phyloP scores from a whole-genome alignment of 2,888 invertebrate genomes.

The Steinernema hermaphroditum region DNA sequence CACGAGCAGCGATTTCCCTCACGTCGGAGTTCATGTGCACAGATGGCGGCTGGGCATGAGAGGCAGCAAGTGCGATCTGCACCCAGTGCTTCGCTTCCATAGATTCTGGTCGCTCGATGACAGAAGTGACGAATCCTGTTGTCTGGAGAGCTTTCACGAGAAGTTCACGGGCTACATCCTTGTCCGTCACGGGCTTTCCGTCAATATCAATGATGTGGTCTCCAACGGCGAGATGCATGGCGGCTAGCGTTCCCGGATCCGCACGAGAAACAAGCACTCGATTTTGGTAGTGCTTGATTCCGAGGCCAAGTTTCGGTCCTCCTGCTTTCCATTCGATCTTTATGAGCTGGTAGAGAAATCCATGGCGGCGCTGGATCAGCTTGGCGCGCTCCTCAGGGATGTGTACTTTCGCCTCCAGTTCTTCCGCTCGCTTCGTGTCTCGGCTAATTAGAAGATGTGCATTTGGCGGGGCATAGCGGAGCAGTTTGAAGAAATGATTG shows the following conservation, averaged over 20 bases:
- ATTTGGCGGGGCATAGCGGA: conserved; percentile 51
- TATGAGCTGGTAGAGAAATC: conserved; percentile 49
- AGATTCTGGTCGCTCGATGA: conserved; percentile 46
- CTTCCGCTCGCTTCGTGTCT: conserved; percentile 47
- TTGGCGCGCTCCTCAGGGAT: conserved; percentile 57
- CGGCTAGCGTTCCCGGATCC: conserved; percentile 51
- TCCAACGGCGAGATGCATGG: conserved; percentile 41
- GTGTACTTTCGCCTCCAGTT: conserved; percentile 49
- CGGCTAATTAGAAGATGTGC: conserved; percentile 46
- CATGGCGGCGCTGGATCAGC: conserved; percentile 56
- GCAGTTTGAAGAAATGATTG: conserved; percentile 54
- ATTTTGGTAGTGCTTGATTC: conserved; percentile 60
- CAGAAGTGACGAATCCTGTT: conserved; percentile 38
- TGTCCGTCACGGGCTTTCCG: conserved; percentile 46
- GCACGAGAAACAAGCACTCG: conserved; percentile 55
- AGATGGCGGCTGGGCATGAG: conserved; percentile 41
- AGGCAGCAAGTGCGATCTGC: conserved; percentile 37
- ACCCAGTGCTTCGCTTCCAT: conserved; percentile 46
- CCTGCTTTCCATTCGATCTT: conserved; percentile 48
- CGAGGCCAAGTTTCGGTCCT: conserved; percentile 57
- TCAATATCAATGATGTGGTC: conserved; percentile 49
- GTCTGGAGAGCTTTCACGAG: conserved; percentile 42
- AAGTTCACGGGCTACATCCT: conserved; percentile 48
- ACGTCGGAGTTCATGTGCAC: conserved; percentile 47
- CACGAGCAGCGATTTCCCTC: conserved; percentile 41